Evolutionary conservation across 1,140 invertebrate species (phyloP).

Genomic region (Bombus pascuorum): DNA sequence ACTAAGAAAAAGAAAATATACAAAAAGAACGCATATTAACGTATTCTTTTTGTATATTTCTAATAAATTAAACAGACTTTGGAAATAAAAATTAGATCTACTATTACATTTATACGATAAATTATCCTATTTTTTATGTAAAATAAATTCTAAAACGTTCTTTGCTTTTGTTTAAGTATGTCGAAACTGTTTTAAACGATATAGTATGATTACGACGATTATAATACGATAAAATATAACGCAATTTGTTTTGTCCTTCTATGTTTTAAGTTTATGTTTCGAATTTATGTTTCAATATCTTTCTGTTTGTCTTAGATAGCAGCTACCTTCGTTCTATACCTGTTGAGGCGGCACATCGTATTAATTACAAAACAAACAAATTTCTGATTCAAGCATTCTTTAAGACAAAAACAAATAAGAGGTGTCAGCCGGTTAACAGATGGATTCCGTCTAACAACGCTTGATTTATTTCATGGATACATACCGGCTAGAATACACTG

Average conservation of each 20-base stretch:
- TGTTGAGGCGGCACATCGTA: not conserved
- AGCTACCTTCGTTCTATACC: not conserved
- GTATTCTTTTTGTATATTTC: not conserved
- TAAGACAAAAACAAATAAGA: not conserved
- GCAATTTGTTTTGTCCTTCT: not conserved
- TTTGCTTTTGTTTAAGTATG: too few species aligned
- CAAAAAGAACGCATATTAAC: too few species aligned
- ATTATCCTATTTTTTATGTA: not conserved
- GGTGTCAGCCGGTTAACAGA: not conserved
- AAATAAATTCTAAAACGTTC: too few species aligned
- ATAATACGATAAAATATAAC: not conserved
- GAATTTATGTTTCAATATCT: not conserved
- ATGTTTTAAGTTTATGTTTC: not conserved
- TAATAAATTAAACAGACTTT: not conserved
- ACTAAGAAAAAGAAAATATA: not conserved
- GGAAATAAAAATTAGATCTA: not conserved
- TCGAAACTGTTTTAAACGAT: not conserved
- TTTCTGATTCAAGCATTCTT: not conserved
- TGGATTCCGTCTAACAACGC: too few species aligned
- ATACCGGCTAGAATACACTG: slow-evolving; percentile 4
- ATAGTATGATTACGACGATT: not conserved
- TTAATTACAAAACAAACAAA: not conserved
- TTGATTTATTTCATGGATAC: not conserved
- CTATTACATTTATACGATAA: not conserved
- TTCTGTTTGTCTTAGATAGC: too few species aligned